Conservation (phyloP, 2,797 vertebrate genomes). For the Sebastes wilsoni region DNA sequence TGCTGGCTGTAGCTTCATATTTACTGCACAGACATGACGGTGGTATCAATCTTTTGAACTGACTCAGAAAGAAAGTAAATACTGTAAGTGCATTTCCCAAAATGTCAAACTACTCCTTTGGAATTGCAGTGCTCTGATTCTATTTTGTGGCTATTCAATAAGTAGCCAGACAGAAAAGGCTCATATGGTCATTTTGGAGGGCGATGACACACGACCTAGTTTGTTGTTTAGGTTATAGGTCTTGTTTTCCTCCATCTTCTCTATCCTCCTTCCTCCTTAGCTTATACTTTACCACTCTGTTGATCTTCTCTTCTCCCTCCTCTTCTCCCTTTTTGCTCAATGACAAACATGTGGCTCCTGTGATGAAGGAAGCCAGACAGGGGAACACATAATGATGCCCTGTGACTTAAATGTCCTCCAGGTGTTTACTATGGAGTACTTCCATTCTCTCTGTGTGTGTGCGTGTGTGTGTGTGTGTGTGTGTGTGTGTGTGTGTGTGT, state of each 20-base stretch:
- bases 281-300: slow-evolving; percentile 23
- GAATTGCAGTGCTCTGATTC: neutral
- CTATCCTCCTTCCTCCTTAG: neutral
- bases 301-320: slow-evolving; percentile 4
- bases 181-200: neutral
- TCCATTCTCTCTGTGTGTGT: neutral
- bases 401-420: slow-evolving; percentile 47
- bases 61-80: neutral
- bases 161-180: neutral
- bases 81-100: neutral
- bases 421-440: slow-evolving; percentile 20
- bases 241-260: slow-evolving; percentile 8
- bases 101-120: neutral
- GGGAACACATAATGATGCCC: slow-evolving; percentile 26
- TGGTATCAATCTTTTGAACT: neutral
- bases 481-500: neutral
- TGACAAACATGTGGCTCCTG: slow-evolving; percentile 54
- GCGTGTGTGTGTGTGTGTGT: neutral
- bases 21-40: neutral
- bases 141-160: neutral
- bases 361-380: slow-evolving; percentile 15
- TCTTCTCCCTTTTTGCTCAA: slow-evolving; percentile 3
- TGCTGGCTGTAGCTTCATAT: neutral
- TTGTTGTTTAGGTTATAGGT: neutral
- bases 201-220: neutral